Conservation (phyloP, 1,140 invertebrate genomes). For the Drosophila pachea region DNA sequence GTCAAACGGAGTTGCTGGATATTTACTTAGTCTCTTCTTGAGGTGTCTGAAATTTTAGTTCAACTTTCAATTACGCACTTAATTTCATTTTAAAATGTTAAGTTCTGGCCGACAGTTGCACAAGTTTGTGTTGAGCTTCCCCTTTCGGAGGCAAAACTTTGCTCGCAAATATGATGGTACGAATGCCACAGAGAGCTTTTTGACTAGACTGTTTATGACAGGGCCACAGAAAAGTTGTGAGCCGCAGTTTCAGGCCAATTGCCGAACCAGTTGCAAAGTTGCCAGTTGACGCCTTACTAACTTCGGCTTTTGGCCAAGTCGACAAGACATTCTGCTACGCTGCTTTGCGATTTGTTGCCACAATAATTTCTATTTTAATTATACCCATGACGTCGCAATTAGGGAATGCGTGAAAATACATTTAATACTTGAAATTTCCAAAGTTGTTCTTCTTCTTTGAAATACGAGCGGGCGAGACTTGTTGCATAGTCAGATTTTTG, state of each 20-base stretch:
- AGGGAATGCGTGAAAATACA: neutral
- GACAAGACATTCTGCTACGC: conserved; percentile 1
- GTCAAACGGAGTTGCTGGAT: conserved; percentile 16
- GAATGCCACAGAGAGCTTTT: conserved; percentile 13
- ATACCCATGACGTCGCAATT: neutral
- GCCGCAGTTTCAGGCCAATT: conserved; percentile 43
- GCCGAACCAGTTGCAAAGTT: conserved; percentile 32
- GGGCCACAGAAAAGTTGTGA: conserved; percentile 28
- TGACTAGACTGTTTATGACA: conserved; percentile 52
- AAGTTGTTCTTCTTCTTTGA: neutral
- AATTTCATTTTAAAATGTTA: conserved; percentile 38
- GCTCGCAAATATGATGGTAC: conserved; percentile 45
- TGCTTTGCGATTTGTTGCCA: conserved; percentile 10
- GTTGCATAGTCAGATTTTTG: too few relatives aligned
- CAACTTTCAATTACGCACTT: conserved; percentile 35
- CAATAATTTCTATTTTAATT: conserved; percentile 45
- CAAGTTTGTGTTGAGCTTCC: conserved; percentile 7
- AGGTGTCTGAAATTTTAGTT: conserved; percentile 8
- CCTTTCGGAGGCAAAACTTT: conserved; percentile 27
- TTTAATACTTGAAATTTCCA: conserved; percentile 3
- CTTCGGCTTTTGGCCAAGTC: conserved; percentile 17
- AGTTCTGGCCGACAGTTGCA: conserved; percentile 15
- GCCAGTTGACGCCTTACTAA: conserved; percentile 23
- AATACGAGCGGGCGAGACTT: too few relatives aligned
- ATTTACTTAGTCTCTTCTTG: conserved; percentile 4